Evolutionary conservation across 2,797 vertebrate genomes (phyloP), one percentile per base, ranked within the genome.

Genomic region (Phoxinus dragarum): DNA sequence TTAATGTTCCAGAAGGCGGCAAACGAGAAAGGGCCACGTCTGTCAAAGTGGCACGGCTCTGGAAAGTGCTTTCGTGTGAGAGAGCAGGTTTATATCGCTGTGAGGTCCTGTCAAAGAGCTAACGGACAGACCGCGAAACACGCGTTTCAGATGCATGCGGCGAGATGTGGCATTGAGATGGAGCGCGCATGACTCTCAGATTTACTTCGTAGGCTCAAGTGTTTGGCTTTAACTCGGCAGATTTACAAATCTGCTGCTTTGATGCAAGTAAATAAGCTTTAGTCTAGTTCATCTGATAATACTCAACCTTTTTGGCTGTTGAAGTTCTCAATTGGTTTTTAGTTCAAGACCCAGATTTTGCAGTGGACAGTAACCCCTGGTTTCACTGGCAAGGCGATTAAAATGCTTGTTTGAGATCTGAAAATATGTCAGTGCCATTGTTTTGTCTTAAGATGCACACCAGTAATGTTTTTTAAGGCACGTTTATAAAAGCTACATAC

Each of bases 1-100:
- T 84, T 79, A 78, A 88, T 87, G 88, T 88, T 89, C 89, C 86
- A 89, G 66, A 59, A 81, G 86, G 82, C 59, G 69, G 81, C 76
- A 19, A 87, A 72, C 61, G 68, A 86, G 85, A 88, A 87, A 80
- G 56, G 47, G 74, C 77, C 75, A 80, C 72, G 74, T 88, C 90
- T 90, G 86, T 90, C 88, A 89, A 78, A 88, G 85, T 81, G 79
- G 83, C 89, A 87, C 42, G 64, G 80, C 84, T 80, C 61, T 85
- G 86, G 71, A 87, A 88, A 89, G 71, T 61, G 81, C 81, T 84
- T 82, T 69, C 44, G 87, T 42, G 74, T 88, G 82, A 36, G 84
- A 86, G 84, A 80, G 69, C 67, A 81, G 80, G 82, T 81, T 89
- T 88, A 86, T 82, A 54, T 71, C 84, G 59, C 84, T 89, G 87